A percentile compares a stretch with the other conserved stretches of the same genome.
Evolutionary conservation across 2,888 invertebrate species (phyloP).

Genomic region (Aproaerema taeniolella): DNA sequence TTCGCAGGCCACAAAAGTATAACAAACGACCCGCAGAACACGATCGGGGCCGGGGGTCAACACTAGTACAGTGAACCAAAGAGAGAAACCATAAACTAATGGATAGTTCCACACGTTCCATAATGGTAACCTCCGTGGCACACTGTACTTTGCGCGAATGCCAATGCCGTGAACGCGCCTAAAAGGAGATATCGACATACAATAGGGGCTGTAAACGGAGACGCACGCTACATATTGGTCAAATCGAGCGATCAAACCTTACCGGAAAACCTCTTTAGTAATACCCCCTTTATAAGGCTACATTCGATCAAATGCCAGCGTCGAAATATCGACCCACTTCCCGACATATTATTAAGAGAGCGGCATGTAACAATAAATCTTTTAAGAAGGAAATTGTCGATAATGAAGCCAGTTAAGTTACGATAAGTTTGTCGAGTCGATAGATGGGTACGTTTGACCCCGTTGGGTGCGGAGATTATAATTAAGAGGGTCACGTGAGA

Average conservation of each 20-base stretch:
- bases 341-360: no score
- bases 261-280: conserved; percentile 10
- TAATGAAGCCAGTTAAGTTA: no score
- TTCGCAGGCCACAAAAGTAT: conserved; percentile 54
- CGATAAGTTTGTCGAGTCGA: conserved; percentile 1
- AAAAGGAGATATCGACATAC: conserved; percentile 13
- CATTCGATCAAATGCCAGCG: conserved; percentile 6
- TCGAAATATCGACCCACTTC: conserved; percentile 4
- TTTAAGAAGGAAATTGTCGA: no score
- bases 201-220: conserved; percentile 11
- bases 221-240: conserved; percentile 9
- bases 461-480: conserved; percentile 48
- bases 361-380: no score
- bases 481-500: conserved; percentile 65
- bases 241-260: conserved; percentile 10
- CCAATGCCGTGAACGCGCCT: conserved; percentile 13
- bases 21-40: conserved; percentile 47
- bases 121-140: no score
- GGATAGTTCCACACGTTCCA: no score
- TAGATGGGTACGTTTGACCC: conserved; percentile 36
- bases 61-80: conserved; percentile 41
- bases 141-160: conserved; percentile 9
- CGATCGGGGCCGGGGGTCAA: conserved; percentile 46
- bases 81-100: no score
- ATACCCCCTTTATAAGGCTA: conserved; percentile 4